Percentiles rank a stretch among this genome's conserved stretches.
Conservation (phyloP, 2,113 vertebrate genomes). For the Aphyosemion australe region DNA sequence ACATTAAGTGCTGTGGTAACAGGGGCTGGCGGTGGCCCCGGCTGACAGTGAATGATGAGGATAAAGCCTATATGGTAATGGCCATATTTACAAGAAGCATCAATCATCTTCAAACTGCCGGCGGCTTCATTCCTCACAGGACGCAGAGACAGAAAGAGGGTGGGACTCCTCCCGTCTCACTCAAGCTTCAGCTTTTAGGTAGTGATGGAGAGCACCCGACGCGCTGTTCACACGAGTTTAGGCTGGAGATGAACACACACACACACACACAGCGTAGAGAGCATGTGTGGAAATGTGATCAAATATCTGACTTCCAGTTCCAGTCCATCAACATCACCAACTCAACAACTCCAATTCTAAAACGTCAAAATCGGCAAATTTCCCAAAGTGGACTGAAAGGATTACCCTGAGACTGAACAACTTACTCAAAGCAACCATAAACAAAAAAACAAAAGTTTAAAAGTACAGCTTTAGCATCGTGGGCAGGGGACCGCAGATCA, state of each 20-base stretch:
- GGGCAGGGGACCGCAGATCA: too few relatives aligned
- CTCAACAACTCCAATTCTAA: too few relatives aligned
- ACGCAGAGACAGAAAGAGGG: constrained; percentile 37
- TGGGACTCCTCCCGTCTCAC: constrained; percentile 25
- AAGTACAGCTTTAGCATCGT: too few relatives aligned
- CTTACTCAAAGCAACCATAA: too few relatives aligned
- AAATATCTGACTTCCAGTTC: too few relatives aligned
- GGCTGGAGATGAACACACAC: background rate
- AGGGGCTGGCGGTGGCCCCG: constrained; percentile 49
- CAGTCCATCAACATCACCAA: too few relatives aligned
- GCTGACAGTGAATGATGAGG: constrained; percentile 74
- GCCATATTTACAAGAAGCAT: constrained; percentile 71
- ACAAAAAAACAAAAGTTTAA: too few relatives aligned
- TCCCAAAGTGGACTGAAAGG: too few relatives aligned
- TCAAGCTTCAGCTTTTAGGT: constrained; percentile 49
- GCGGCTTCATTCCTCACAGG: constrained; percentile 65
- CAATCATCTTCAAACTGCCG: constrained; percentile 71
- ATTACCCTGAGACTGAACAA: too few relatives aligned
- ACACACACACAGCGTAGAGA: background rate
- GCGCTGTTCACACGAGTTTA: constrained; percentile 1
- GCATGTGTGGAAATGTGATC: too few relatives aligned
- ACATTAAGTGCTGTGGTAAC: constrained; percentile 59
- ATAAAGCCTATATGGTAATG: constrained; percentile 67
- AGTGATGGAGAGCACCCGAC: constrained; percentile 42
- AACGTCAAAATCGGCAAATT: too few relatives aligned